Conservation (phyloP, 2,113 vertebrate species). For the Pachycephala philippinensis region DNA sequence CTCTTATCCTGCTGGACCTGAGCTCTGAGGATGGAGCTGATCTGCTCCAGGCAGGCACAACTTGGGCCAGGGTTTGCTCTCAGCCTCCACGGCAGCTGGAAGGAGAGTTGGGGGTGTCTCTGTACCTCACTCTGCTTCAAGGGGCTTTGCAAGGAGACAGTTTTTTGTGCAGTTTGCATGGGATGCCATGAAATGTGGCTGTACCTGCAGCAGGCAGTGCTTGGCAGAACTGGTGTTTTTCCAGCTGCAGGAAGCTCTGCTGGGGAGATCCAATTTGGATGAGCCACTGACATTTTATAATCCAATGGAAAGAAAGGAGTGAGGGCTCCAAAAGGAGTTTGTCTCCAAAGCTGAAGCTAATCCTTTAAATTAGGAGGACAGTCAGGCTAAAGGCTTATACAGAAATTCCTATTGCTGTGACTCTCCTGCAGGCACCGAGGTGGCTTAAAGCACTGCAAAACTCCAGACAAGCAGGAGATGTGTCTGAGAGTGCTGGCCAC, state of each 20-base stretch:
- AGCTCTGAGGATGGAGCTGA: not conserved
- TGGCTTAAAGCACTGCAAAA: not conserved
- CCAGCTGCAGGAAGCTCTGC: not conserved
- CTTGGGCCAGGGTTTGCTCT: not conserved
- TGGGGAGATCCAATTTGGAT: not conserved
- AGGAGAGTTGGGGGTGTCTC: not conserved
- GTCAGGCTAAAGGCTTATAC: not conserved
- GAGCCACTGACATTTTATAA: not conserved
- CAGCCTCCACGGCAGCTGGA: not conserved
- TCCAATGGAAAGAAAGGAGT: not conserved
- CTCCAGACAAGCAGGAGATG: not conserved
- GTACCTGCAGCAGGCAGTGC: rapidly evolving
- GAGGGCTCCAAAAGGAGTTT: not conserved
- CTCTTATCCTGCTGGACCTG: not conserved
- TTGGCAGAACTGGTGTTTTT: not conserved
- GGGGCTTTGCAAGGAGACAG: not conserved
- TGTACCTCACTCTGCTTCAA: not conserved
- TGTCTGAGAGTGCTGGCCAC: not conserved
- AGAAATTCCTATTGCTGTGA: not conserved
- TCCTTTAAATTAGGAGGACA: not conserved
- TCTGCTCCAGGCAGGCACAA: not conserved
- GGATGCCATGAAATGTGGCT: not conserved
- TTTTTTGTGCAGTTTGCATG: not conserved
- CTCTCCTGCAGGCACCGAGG: not conserved
- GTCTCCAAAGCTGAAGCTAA: not conserved